Evolutionary conservation across 2,888 invertebrate genomes (phyloP), one percentile per base, ranked within the genome.

Genomic region (Rhagophthalmus giganteus): DNA sequence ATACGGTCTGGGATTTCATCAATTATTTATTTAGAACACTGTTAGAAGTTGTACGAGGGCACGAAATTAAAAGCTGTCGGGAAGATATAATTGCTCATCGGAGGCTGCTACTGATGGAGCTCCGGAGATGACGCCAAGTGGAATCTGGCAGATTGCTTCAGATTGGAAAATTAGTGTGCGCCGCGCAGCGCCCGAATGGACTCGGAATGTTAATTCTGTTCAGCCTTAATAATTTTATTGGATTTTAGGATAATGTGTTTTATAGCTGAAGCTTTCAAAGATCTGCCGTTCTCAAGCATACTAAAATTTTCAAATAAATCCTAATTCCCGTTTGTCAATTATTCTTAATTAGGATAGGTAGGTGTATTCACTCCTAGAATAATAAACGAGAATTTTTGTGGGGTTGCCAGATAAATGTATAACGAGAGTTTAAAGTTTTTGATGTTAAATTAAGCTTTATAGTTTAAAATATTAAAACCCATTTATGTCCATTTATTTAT

Each of bases 31-130:
- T 65, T 68, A 64, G 66, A 67, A 65, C 64, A 60, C 62, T 61
- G 54, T 56, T 58, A 54, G 63, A 57, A 56, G 59, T 56, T 61
- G 54, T 53, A 60, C 55, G 62, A 60, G 62, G 59, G 59, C 55
- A 60, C 63, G 64, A 67, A 70, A 71, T 69, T 68, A 71, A 70
- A 70, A 71, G 68, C 67, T 68, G 69, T 66, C 67, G 66, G 63
- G 65, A 65, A 65, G 68, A 66, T 63, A 65, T 70, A 70, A 70
- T 70, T 68, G 67, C 67, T 64, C 67, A 67, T 67, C 61, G 64
- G 67, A 64, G 67, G 62, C 66, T 60, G 62, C 60, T 54, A 49
- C 57, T 60, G 52, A 57, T 55, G 55, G 51, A 57, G 44, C 51
- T 58, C 57, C 55, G 49, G 38, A 57, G 45, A 47, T 54, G 53